phyloP scores from a whole-genome alignment of 2,888 invertebrate species.

The Osedax frankpressi region DNA sequence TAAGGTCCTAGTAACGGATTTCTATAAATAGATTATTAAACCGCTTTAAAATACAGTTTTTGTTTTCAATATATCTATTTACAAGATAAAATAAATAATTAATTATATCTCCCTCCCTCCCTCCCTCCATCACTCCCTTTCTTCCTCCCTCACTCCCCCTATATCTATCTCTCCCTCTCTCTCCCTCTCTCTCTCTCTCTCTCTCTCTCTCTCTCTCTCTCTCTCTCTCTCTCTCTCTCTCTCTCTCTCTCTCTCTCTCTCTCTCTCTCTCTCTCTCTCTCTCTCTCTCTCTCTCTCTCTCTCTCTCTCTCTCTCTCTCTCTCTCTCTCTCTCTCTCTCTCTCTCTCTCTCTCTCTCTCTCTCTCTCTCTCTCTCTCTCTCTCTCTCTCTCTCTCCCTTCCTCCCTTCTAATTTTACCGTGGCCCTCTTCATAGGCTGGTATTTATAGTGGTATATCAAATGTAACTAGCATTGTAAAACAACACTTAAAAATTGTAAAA shows the following conservation, averaged over 20 bases:
- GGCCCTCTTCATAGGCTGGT: too few relatives aligned
- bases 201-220: slow-evolving; percentile 3
- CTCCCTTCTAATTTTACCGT: too few relatives aligned
- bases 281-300: background rate
- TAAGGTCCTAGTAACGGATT: too few relatives aligned
- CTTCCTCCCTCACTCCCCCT: background rate
- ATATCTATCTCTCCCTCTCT: background rate
- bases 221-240: background rate
- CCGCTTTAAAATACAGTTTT: too few relatives aligned
- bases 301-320: background rate
- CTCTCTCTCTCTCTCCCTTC: background rate
- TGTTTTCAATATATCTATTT: too few relatives aligned
- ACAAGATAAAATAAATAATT: too few relatives aligned
- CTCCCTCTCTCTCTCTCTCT: background rate
- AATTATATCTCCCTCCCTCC: background rate
- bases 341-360: background rate
- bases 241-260: background rate
- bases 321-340: background rate
- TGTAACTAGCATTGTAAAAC: too few relatives aligned
- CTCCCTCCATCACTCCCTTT: background rate
- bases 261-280: background rate
- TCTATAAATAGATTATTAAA: too few relatives aligned
- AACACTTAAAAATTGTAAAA: too few relatives aligned
- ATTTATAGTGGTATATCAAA: too few relatives aligned
- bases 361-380: background rate